phyloP scores from a whole-genome alignment of 1,140 invertebrate genomes.

The Coelopa frigida region DNA sequence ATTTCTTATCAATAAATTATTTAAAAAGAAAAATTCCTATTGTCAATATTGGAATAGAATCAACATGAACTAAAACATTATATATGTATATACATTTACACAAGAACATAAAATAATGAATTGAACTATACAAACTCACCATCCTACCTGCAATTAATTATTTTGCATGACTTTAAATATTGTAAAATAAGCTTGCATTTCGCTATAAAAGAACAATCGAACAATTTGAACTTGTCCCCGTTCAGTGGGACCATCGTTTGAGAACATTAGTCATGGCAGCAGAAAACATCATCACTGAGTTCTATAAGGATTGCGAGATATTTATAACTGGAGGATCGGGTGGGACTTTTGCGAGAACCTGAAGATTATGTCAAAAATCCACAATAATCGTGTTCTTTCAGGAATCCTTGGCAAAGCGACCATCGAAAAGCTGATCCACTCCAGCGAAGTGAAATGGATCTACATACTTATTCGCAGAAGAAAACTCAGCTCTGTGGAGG shows the following conservation, averaged over 20 bases:
- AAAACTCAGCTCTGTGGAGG: slow-evolving; percentile 15
- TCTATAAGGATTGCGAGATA: slow-evolving; percentile 51
- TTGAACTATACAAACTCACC: too few species aligned
- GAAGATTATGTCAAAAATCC: background rate
- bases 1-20: too few species aligned
- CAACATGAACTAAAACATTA: too few species aligned
- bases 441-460: slow-evolving; percentile 55
- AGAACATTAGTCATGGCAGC: background rate
- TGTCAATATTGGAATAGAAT: too few species aligned
- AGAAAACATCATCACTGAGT: slow-evolving; percentile 41
- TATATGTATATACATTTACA: too few species aligned
- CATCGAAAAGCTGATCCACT: slow-evolving; percentile 60
- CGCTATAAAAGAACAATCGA: background rate
- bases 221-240: slow-evolving; percentile 1
- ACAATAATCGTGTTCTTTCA: slow-evolving; percentile 24
- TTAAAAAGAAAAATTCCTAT: too few species aligned
- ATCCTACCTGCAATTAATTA: background rate
- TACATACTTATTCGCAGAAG: slow-evolving; percentile 61
- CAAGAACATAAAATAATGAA: too few species aligned
- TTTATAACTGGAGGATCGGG: slow-evolving; percentile 70
- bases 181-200: background rate
- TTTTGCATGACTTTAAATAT: background rate
- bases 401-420: slow-evolving; percentile 56
- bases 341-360: background rate
- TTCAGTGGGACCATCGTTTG: background rate